Percentiles rank a stretch among this genome's conserved stretches.
These are phyloP conservation scores for Siniperca chuatsi DNA, from an alignment of 2,113 vertebrate genomes.

Conservation along the genomic window DNA sequence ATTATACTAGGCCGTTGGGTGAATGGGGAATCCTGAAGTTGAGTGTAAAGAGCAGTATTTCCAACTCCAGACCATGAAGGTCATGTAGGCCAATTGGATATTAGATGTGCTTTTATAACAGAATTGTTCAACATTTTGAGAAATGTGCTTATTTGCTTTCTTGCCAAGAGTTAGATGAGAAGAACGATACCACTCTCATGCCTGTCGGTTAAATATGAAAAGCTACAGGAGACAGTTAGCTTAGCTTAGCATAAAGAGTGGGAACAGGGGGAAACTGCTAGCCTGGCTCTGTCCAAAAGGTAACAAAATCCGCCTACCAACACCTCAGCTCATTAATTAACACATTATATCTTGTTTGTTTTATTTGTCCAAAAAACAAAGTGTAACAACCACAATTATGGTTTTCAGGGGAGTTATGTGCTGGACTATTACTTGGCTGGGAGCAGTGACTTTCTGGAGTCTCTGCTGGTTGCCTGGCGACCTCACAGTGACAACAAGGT, in stretches of 20 bases:
- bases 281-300: too few relatives aligned
- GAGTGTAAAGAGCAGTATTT: neutral
- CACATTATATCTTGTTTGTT: neutral
- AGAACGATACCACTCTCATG: too few relatives aligned
- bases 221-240: too few relatives aligned
- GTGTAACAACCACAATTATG: too few relatives aligned
- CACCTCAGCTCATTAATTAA: neutral
- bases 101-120: neutral
- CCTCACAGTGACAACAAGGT: neutral
- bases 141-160: too few relatives aligned
- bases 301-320: too few relatives aligned
- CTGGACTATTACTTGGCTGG: neutral
- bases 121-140: too few relatives aligned
- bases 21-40: neutral
- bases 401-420: neutral
- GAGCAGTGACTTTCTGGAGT: neutral
- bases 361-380: neutral
- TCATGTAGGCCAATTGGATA: neutral
- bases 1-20: too few relatives aligned
- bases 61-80: slow-evolving; percentile 21
- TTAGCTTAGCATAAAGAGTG: too few relatives aligned
- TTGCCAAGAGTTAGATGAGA: too few relatives aligned
- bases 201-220: too few relatives aligned
- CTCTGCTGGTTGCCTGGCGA: neutral
- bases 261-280: too few relatives aligned